phyloP scores from a whole-genome alignment of 1,140 invertebrate genomes.

The Anthonomus grandis region DNA sequence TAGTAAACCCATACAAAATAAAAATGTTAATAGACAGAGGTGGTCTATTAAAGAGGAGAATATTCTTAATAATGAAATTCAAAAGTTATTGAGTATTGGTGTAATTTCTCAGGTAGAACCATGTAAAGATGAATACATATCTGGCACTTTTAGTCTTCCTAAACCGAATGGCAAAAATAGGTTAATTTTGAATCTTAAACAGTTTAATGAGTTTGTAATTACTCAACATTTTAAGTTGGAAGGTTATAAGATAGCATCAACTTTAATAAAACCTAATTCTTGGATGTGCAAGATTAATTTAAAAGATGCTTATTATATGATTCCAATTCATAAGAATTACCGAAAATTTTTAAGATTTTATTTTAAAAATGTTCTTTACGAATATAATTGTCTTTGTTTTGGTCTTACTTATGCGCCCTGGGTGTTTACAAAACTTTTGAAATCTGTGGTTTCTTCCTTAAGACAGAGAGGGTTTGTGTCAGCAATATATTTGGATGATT shows the following conservation, averaged over 20 bases:
- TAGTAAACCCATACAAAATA: neutral
- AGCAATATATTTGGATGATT: constrained; percentile 3
- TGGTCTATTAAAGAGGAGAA: too few relatives aligned
- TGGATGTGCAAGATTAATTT: too few relatives aligned
- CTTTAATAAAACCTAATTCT: neutral
- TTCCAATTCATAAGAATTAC: too few relatives aligned
- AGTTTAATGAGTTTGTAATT: neutral
- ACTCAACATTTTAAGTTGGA: constrained; percentile 1
- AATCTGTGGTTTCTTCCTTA: neutral
- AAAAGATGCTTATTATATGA: too few relatives aligned
- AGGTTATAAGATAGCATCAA: neutral
- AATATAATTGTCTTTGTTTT: constrained; percentile 1
- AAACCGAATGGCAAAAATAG: too few relatives aligned
- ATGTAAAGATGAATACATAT: too few relatives aligned
- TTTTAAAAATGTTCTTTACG: neutral
- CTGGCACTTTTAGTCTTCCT: too few relatives aligned
- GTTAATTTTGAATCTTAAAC: constrained; percentile 2
- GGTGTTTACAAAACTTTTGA: constrained; percentile 3
- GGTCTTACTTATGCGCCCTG: neutral
- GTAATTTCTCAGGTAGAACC: too few relatives aligned
- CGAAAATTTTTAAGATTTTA: constrained; percentile 3
- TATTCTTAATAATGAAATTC: too few relatives aligned
- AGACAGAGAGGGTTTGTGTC: constrained; percentile 1
- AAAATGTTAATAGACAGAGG: too few relatives aligned
- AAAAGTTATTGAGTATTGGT: too few relatives aligned